Conservation (phyloP, 1,140 invertebrate genomes). For the Bombus turneri region DNA sequence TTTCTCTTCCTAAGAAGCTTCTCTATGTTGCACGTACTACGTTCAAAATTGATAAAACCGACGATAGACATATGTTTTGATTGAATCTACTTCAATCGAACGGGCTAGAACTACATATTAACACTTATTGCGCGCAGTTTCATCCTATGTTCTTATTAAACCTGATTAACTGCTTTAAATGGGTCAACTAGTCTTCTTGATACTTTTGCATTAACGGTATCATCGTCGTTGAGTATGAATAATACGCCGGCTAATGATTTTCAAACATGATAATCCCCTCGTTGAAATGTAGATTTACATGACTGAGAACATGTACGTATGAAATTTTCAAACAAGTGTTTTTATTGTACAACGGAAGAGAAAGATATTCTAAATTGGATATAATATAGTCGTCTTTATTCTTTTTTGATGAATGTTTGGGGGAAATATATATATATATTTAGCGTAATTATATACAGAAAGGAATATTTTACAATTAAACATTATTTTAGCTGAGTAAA, state of each 20-base stretch:
- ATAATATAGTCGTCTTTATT: too few species aligned
- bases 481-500: too few species aligned
- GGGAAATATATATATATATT: too few species aligned
- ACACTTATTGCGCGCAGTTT: background rate
- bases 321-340: background rate
- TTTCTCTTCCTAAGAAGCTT: background rate
- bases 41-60: background rate
- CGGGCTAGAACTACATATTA: background rate
- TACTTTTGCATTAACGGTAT: constrained; percentile 35
- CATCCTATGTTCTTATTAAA: background rate
- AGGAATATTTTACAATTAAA: too few species aligned
- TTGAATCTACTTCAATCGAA: background rate
- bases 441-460: too few species aligned
- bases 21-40: background rate
- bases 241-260: background rate
- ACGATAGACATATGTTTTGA: background rate
- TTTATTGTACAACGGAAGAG: too few species aligned
- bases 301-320: background rate
- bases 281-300: background rate
- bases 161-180: constrained; percentile 24
- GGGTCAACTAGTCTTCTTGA: background rate
- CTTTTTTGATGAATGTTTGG: too few species aligned
- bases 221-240: background rate
- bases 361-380: too few species aligned
- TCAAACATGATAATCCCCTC: background rate